Percentiles rank a stretch among this genome's conserved stretches.
Conservation (phyloP, 2,888 invertebrate species). For the Oligia strigilis region DNA sequence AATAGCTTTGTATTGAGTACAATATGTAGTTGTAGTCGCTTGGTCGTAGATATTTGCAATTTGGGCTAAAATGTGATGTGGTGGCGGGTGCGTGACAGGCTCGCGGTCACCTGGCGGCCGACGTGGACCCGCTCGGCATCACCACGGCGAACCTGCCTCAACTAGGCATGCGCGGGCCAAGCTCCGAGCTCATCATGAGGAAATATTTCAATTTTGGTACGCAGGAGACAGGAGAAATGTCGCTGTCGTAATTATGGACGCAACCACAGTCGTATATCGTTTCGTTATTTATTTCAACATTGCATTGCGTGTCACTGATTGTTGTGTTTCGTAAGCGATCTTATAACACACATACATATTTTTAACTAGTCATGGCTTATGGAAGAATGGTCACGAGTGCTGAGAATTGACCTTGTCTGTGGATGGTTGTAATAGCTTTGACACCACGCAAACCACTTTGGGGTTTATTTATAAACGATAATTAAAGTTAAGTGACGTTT, state of each 20-base stretch:
- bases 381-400: constrained; percentile 51
- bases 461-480: not conserved
- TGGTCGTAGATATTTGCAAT: constrained; percentile 72
- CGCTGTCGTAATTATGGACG: constrained; percentile 74
- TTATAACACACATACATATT: constrained; percentile 82
- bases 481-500: constrained; percentile 1
- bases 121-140: constrained; percentile 98
- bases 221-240: constrained; percentile 74
- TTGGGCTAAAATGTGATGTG: constrained; percentile 82
- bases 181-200: constrained; percentile 91
- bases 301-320: constrained; percentile 80
- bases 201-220: constrained; percentile 91
- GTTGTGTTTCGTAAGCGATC: constrained; percentile 77
- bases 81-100: constrained; percentile 92
- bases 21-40: constrained; percentile 63
- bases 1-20: constrained; percentile 17
- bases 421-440: constrained; percentile 57
- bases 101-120: constrained; percentile 98
- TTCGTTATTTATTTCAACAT: constrained; percentile 73
- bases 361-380: constrained; percentile 61
- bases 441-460: constrained; percentile 52
- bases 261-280: constrained; percentile 77
- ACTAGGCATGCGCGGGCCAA: constrained; percentile 88
- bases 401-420: constrained; percentile 46
- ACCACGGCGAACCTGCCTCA: constrained; percentile 92